A percentile compares a stretch with the other conserved stretches of the same genome.
Evolutionary conservation across 92 coral and sea anemone species (phyloP).

Genomic region (Epizoanthus stellaris): DNA sequence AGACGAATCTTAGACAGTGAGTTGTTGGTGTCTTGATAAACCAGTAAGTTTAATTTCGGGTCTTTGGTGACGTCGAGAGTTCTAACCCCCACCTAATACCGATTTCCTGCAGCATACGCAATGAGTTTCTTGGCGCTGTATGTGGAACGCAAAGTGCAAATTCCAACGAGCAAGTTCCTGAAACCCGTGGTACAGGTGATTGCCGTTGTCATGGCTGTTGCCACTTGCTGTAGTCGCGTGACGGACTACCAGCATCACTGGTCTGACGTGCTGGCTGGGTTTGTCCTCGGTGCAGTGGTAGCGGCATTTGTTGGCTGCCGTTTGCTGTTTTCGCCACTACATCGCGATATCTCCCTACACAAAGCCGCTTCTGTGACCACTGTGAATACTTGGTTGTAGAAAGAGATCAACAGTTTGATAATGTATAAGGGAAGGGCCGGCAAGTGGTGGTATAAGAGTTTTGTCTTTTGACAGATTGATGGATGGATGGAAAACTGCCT

Average conservation of each 20-base stretch:
- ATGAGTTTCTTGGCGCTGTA: constrained; percentile 68
- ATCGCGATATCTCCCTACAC: background rate
- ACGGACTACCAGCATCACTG: constrained; percentile 89
- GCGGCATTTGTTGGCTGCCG: constrained; percentile 59
- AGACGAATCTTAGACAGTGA: too few relatives aligned
- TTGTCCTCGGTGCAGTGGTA: constrained; percentile 66
- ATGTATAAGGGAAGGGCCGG: too few relatives aligned
- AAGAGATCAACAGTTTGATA: background rate
- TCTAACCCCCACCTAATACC: too few relatives aligned
- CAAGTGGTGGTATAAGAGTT: too few relatives aligned
- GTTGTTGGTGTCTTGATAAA: too few relatives aligned
- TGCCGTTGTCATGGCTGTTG: constrained; percentile 60
- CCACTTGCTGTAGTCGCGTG: constrained; percentile 69
- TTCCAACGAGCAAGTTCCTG: constrained; percentile 63
- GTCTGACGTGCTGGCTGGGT: constrained; percentile 82
- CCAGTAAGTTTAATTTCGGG: too few relatives aligned
- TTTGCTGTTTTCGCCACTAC: constrained; percentile 17
- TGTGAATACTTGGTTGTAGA: constrained; percentile 12
- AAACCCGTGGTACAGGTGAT: constrained; percentile 73
- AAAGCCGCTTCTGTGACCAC: constrained; percentile 9
- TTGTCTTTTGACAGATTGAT: too few relatives aligned
- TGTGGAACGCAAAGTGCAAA: constrained; percentile 59
- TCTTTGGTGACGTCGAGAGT: too few relatives aligned
- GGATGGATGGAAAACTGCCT: too few relatives aligned
- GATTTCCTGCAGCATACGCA: constrained; percentile 67